Evolutionary conservation across 2,113 vertebrate species (phyloP).

Genomic region (Excalfactoria chinensis): DNA sequence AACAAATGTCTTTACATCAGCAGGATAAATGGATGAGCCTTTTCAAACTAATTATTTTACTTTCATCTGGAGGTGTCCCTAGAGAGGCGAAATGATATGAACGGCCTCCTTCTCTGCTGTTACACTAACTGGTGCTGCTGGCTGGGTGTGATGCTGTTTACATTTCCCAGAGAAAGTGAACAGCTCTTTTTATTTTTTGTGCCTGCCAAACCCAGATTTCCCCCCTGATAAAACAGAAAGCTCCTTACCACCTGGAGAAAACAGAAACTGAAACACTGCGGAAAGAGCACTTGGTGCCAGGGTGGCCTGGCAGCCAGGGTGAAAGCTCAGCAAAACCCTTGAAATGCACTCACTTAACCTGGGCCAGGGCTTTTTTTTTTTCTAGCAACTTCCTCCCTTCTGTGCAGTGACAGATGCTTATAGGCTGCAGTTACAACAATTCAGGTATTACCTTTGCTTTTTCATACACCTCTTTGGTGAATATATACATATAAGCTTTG

Average conservation of each 20-base stretch:
- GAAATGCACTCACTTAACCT: neutral
- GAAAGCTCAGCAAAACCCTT: neutral
- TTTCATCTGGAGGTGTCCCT: neutral
- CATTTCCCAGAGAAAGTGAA: slow-evolving; percentile 59
- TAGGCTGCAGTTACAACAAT: neutral
- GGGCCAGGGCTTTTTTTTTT: neutral
- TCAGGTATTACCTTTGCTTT: neutral
- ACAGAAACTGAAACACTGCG: slow-evolving; percentile 29
- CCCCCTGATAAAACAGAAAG: neutral
- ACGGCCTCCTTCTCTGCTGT: neutral
- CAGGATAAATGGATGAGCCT: slow-evolving; percentile 15
- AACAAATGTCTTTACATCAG: slow-evolving; percentile 21
- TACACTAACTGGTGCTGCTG: neutral
- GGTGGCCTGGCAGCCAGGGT: neutral
- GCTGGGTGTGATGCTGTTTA: slow-evolving; percentile 36
- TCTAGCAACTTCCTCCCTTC: neutral
- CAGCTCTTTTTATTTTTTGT: neutral
- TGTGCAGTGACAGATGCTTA: neutral
- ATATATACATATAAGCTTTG: neutral
- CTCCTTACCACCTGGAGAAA: slow-evolving; percentile 29
- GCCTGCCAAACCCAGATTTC: slow-evolving; percentile 34
- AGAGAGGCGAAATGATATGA: neutral
- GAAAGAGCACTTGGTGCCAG: neutral
- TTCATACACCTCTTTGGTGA: neutral
- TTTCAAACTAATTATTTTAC: slow-evolving; percentile 43